Evolutionary conservation across 2,113 vertebrate species (phyloP), one percentile per base, ranked within the genome.

Genomic region (Cheilinus undulatus): DNA sequence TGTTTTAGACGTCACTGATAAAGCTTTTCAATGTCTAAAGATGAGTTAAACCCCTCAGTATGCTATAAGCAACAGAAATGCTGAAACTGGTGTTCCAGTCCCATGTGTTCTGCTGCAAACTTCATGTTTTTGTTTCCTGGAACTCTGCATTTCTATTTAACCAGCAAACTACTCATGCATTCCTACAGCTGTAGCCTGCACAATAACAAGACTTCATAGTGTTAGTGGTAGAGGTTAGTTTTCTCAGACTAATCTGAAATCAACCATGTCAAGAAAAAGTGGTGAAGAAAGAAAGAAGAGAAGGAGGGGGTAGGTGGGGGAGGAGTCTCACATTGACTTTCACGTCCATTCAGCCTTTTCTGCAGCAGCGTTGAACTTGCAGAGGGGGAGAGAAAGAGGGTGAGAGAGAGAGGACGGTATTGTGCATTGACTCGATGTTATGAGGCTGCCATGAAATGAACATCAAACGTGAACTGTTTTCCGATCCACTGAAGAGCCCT

Each of bases 251-350:
- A 70, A 71, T 66, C 68, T 59, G 51, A 68, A 78, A 78, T 74
- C 75, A 85, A 73, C 66, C 75, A 45, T 66, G 73, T 69, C 81
- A 53, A 67, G 68, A 64, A 56, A 42, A 63, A 58, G 77, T 50
- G 80, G 30, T 50, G 42, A 36, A 20, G 34, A 20, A 45, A 42
- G 59, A 51, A 62, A 49, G 42, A 56, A 54, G n/a, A n/a, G n/a
- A n/a, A 59, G 71, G 78, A 62, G 73, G 76, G 45, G 56, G n/a
- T 2, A n/a, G n/a, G n/a, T 40, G 36, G 51, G 69, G 86, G 90
- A 77, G 95, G 95, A 94, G 94, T 84, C 88, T 90, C 27, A 46
- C 57, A 13, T 80, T 92, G 92, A 93, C 91, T 93, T 89, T 78
- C 85, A 86, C 85, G 82, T 93, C 87, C 87, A 84, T 90, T 93